Percentiles rank a stretch among this genome's conserved stretches.
These are phyloP conservation scores for Xiphophorus hellerii DNA, from an alignment of 2,113 vertebrate species.

Conservation along the genomic window DNA sequence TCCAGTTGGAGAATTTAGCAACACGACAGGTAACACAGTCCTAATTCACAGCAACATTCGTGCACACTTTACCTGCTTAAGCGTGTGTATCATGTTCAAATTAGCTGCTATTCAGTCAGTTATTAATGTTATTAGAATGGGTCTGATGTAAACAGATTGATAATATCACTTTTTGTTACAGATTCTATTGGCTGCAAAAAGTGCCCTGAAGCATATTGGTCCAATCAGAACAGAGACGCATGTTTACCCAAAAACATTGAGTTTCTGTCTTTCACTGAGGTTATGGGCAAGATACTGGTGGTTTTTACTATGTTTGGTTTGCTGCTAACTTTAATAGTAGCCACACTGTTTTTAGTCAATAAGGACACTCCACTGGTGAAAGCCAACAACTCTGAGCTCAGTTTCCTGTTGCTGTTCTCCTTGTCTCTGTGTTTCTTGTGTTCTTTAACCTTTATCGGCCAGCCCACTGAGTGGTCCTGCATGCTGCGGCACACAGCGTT, in stretches of 20 bases:
- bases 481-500: constrained; percentile 77
- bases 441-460: constrained; percentile 76
- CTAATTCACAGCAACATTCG: constrained; percentile 50
- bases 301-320: constrained; percentile 73
- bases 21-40: constrained; percentile 66
- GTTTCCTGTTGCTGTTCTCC: constrained; percentile 78
- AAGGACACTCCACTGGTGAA: constrained; percentile 74
- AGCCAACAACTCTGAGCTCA: constrained; percentile 80
- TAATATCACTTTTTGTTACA: constrained; percentile 63
- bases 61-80: constrained; percentile 30
- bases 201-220: constrained; percentile 78
- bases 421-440: constrained; percentile 76
- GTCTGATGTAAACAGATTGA: constrained; percentile 3
- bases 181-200: constrained; percentile 78
- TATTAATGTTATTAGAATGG: constrained; percentile 16
- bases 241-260: constrained; percentile 73
- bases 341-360: constrained; percentile 62
- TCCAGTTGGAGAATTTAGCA: constrained; percentile 77
- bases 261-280: constrained; percentile 71
- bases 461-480: constrained; percentile 76
- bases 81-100: constrained; percentile 58
- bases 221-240: constrained; percentile 70
- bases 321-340: constrained; percentile 57
- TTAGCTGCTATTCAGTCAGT: constrained; percentile 32
- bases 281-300: constrained; percentile 72